Evolutionary conservation across 2,113 vertebrate species (phyloP), one percentile per base, ranked within the genome.

Genomic region (Plectropomus leopardus): DNA sequence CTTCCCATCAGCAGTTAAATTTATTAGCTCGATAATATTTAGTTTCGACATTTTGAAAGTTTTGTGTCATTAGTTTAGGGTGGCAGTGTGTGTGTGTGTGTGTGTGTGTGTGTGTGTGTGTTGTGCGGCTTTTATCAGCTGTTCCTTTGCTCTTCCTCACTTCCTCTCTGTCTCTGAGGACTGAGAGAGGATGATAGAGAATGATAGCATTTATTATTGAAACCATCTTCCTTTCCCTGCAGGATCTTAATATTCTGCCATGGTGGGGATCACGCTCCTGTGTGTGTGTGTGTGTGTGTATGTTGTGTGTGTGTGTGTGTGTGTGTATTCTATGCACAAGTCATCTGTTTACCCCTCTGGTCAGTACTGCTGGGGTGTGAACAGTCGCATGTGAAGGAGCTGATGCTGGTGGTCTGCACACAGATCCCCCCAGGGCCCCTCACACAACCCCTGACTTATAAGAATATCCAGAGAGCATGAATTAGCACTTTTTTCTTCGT

Each of bases 341-440:
- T 85, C 26, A 42, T 87, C 40, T 94, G 91, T 93, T 90, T 94
- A 90, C 87, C 87, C 92, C 89, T 92, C 86, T 88, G 87, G 92
- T 92, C 83, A 88, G 76, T 78, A 19, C 42, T 11, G 80, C 76
- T 53, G 60, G 48, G 59, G 85, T 86, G 87, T 86, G 75, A 86
- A 83, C 72, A 87, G 88, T 92, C 80, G 89, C 93, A 92, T 92
- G 85, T 82, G 71, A 68, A 74, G 83, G 67, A 78, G 72, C 82
- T 76, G 85, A 80, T 72, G 54, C 65, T 65, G 72, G 42, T 73
- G 42, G 30, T 60, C 53, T 9, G 78, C 65, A 82, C 71, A 72
- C 40, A 66, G 0, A 7, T 53, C 34, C 36, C 89, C 63, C 14
- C 61, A 53, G 61, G 78, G 66, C 45, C 14, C 65, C 57, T 30